A percentile compares a stretch with the other conserved stretches of the same genome.
Conservation (phyloP, 2,797 vertebrate genomes). For the Melanitta fusca region DNA sequence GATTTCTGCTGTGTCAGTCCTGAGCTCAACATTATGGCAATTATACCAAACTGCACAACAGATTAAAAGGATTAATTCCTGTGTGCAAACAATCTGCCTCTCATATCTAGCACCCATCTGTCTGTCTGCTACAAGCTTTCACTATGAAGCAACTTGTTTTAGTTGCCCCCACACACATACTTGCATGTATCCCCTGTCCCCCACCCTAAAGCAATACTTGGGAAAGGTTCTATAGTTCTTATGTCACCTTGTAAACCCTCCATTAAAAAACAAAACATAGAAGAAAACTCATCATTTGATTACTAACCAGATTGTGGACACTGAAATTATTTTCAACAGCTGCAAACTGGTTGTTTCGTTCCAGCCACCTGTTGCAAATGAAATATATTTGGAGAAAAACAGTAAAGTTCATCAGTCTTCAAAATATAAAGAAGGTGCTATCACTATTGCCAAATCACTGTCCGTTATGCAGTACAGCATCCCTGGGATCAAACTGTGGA, state of each 20-base stretch:
- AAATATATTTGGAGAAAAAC: slow-evolving; percentile 26
- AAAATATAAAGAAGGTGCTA: not conserved
- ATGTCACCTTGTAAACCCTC: not conserved
- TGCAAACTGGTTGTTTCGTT: not conserved
- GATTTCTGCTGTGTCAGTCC: not conserved
- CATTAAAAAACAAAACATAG: not conserved
- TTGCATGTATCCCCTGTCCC: not conserved
- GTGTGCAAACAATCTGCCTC: not conserved
- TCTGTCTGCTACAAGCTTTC: not conserved
- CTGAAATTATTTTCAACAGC: not conserved
- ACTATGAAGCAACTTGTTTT: not conserved
- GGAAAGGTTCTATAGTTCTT: not conserved
- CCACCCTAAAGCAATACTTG: not conserved
- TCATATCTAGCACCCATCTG: not conserved
- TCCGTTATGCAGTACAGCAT: not conserved
- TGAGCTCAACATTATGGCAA: rapidly evolving
- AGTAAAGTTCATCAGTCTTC: not conserved
- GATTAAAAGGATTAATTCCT: not conserved
- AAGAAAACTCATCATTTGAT: not conserved
- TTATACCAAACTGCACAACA: not conserved
- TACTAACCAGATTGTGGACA: not conserved
- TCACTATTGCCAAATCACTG: not conserved
- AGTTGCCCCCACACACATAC: not conserved
- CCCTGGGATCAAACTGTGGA: not conserved
- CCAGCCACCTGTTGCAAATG: slow-evolving; percentile 13